Evolutionary conservation across 2,113 vertebrate genomes (phyloP), one percentile per base, ranked within the genome.

Genomic region (Carassius gibelio): DNA sequence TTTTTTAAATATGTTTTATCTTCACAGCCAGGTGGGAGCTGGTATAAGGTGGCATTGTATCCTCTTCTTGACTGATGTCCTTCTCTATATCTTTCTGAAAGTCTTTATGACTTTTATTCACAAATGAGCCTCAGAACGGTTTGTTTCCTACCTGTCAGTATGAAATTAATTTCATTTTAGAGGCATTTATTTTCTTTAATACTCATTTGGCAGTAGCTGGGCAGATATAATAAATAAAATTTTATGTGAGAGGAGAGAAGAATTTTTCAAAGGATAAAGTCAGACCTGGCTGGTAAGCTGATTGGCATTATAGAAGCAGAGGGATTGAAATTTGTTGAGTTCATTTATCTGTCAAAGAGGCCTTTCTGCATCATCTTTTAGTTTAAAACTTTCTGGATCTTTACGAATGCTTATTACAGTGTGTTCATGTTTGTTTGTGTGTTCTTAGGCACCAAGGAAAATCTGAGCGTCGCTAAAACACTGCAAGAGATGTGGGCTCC

Each of bases 401-500:
- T 87, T 89, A 87, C 89, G 62, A 23, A 36, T 50, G 48, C 48
- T 72, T 55, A 68, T 42, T 84, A n/a, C 13, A 8, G 7, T 62
- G 8, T 69, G 14, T 50, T 52, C 71, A n/a, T 83, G 23, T 57
- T 80, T 77, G n/a, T 83, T 17, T 76, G 36, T 72, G n/a, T 75
- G 21, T n/a, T 23, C 13, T 59, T 55, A 83, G 98, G 96, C 66
- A 96, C 95, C 26, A 94, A 93, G 76, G 93, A 96, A 90, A 97
- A 98, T 50, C 0, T 75, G 79, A 52, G 1, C 17, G 94, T 93
- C 45, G 93, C 93, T 68, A 93, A 95, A 84, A 94, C 87, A 52
- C 94, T 99, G 81, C 93, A 88, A 76, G 94, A 93, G 83, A 83
- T 97, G 89, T 98, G 96, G 97, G 2, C 81, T 64, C 3, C 86